Base-by-base conservation (phyloP, 2,113 vertebrate genomes). In the Malurus melanocephalus region DNA sequence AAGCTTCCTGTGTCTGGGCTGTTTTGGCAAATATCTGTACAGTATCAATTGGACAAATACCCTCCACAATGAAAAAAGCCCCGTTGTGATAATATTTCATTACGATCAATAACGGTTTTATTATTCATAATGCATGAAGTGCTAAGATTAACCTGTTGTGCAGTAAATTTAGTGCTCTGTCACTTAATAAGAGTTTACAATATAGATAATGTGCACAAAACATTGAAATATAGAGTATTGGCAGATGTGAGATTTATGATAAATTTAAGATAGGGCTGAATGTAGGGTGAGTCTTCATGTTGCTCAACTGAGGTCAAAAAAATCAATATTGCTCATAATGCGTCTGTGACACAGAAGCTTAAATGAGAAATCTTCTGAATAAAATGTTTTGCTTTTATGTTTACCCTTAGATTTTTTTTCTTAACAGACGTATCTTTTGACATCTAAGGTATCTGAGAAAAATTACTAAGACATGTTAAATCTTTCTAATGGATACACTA, bases 101-200 rank as follows among this genome's bases (percentile, higher is more conserved):
- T 97, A 95, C n/a, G 95, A 96, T 97, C 95, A 95, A 97, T 97
- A 96, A 45, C 68, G 84, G 11, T 61, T 96, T 97, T 97, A 95
- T 96, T 96, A 96, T 96, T 97, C 90, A 92, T 94, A 95, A 89
- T 49, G 21, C 42, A 93, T 55, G 67, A 71, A 93, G 62, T 88
- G 67, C 43, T 92, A 91, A 94, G 92, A 96, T 92, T 80, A 95
- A 94, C 84, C 27, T 42, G 48, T 71, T 90, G 38, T 90, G 59
- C 67, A 87, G 95, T 87, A 96, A 94, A 97, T 95, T 91, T 82
- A 96, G 73, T 65, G 71, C 14, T 90, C 74, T 96, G 89, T 89
- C 95, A 95, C 76, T 81, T 88, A 90, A 80, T 87, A 94, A 95
- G 88, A 95, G 96, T 96, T 97, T 93, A 94, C 55, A 94, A 88